These are phyloP conservation scores for Crenuchus spilurus DNA, from an alignment of 2,797 vertebrate genomes.

Conservation along the genomic window DNA sequence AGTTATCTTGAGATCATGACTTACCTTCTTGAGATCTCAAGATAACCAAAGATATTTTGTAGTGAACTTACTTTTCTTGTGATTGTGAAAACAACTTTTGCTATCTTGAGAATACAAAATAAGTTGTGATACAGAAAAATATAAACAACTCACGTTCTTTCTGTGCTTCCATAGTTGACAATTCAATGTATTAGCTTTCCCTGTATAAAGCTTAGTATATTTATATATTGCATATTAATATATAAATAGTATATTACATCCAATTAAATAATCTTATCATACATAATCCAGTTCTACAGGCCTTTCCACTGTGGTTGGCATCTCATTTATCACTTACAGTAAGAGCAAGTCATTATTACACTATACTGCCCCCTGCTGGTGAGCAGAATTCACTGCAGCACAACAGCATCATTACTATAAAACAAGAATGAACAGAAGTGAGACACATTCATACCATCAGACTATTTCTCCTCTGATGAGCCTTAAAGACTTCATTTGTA, in stretches of 20 bases:
- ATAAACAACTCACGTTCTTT: no score
- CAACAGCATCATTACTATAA: neutral
- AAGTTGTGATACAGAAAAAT: no score
- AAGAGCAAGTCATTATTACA: neutral
- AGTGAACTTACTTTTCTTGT: no score
- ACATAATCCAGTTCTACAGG: neutral
- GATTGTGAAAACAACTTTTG: no score
- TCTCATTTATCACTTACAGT: neutral
- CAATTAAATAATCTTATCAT: neutral
- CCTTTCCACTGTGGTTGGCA: neutral
- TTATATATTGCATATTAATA: neutral
- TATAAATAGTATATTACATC: neutral
- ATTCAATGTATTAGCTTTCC: no score
- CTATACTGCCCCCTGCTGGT: constrained; percentile 45
- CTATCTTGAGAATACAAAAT: no score
- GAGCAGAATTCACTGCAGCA: neutral
- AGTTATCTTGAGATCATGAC: no score
- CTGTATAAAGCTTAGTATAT: no score
- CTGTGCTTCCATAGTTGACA: no score
- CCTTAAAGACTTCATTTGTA: neutral
- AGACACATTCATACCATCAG: neutral
- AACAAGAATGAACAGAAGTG: neutral
- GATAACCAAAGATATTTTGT: no score
- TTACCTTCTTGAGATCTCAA: no score
- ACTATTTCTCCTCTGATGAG: neutral